These are phyloP conservation scores for Lepidostoma basale DNA, from an alignment of 1,140 invertebrate species.

Conservation along the genomic window DNA sequence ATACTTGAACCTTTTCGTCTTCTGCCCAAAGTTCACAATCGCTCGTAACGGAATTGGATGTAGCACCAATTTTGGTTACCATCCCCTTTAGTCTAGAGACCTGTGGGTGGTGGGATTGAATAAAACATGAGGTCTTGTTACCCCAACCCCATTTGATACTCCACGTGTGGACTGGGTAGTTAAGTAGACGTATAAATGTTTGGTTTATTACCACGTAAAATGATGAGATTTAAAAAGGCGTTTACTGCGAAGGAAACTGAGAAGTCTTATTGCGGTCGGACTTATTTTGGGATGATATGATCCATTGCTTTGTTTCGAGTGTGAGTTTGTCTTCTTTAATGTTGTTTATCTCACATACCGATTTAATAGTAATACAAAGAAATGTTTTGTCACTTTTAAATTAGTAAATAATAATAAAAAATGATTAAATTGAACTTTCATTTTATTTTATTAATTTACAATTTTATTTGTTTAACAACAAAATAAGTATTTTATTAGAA, in stretches of 20 bases:
- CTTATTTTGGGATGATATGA: too few relatives aligned
- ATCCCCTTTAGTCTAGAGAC: not conserved
- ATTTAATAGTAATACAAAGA: too few relatives aligned
- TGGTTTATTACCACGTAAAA: slow-evolving; percentile 12
- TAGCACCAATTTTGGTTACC: not conserved
- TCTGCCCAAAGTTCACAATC: not conserved
- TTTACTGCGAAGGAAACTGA: not conserved
- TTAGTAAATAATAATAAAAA: too few relatives aligned
- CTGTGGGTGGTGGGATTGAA: not conserved
- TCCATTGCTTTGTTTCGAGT: too few relatives aligned
- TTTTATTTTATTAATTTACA: too few relatives aligned
- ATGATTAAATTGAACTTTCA: too few relatives aligned
- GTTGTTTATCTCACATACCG: too few relatives aligned
- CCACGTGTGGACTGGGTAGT: not conserved
- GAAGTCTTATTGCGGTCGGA: not conserved
- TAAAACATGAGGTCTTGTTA: slow-evolving; percentile 14
- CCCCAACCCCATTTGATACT: not conserved
- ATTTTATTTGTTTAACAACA: too few relatives aligned
- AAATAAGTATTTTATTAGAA: too few relatives aligned
- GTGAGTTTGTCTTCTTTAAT: too few relatives aligned
- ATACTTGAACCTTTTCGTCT: not conserved
- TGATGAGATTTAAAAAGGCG: slow-evolving; percentile 20
- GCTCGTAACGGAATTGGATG: not conserved
- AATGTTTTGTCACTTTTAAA: too few relatives aligned
- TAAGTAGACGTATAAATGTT: slow-evolving; percentile 15